phyloP scores from a whole-genome alignment of 2,797 vertebrate genomes.

The Mus spretus region DNA sequence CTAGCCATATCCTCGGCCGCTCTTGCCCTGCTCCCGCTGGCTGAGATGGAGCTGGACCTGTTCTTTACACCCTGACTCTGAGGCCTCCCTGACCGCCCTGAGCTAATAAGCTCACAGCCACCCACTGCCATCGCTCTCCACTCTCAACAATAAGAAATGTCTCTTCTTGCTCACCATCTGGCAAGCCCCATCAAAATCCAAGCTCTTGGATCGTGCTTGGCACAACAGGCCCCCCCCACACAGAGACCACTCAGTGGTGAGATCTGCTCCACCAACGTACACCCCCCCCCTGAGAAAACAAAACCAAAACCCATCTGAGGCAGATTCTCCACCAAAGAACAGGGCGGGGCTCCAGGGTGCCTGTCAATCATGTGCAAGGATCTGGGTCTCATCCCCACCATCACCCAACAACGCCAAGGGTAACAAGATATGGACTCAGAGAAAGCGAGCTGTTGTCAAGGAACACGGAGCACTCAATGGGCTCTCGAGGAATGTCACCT shows the following conservation, averaged over 20 bases:
- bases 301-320: neutral
- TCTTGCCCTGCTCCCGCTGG: neutral
- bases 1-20: neutral
- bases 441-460: neutral
- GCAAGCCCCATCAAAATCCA: neutral
- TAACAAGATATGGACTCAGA: neutral
- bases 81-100: neutral
- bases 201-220: no score
- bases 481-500: neutral
- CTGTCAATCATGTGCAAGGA: neutral
- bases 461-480: neutral
- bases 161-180: neutral
- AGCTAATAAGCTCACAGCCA: neutral
- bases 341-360: neutral
- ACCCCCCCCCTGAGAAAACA: neutral
- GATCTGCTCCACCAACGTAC: neutral
- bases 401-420: neutral
- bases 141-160: neutral
- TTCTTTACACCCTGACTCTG: neutral
- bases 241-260: neutral
- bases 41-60: neutral
- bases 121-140: fast-evolving
- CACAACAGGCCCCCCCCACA: neutral
- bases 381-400: neutral
- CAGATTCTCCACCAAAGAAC: neutral